Conservation (phyloP, 2,888 invertebrate species). For the Cecidostiba fungosa region DNA sequence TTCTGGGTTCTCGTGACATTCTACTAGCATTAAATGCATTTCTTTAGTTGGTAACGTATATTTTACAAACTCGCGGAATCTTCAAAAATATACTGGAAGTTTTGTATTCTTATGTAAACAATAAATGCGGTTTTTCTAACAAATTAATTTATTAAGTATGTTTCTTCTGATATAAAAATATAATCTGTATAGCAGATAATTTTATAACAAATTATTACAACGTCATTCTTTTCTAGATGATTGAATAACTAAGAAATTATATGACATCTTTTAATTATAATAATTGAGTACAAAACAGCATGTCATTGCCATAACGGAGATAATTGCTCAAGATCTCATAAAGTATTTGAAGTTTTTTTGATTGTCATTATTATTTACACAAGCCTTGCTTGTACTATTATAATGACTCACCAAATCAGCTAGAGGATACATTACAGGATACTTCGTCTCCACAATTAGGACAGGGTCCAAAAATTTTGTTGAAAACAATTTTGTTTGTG, state of each 20-base stretch:
- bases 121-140: too few relatives aligned
- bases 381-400: background rate
- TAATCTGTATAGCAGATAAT: background rate
- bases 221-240: too few relatives aligned
- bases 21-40: background rate
- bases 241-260: too few relatives aligned
- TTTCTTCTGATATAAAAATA: background rate
- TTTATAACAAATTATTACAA: background rate
- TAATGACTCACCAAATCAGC: slow-evolving; percentile 12
- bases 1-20: background rate
- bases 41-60: background rate
- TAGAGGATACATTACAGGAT: slow-evolving; percentile 69
- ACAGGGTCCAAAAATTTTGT: slow-evolving; percentile 74
- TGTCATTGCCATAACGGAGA: too few relatives aligned
- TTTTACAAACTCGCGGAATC: background rate
- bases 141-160: too few relatives aligned
- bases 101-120: too few relatives aligned
- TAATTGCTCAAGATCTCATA: too few relatives aligned
- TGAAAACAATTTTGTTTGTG: slow-evolving; percentile 73
- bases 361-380: background rate
- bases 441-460: slow-evolving; percentile 75
- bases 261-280: too few relatives aligned
- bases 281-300: too few relatives aligned
- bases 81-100: too few relatives aligned
- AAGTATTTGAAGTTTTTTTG: background rate